Base-by-base conservation (phyloP, 2,113 vertebrate species). In the Pelmatolapia mariae region DNA sequence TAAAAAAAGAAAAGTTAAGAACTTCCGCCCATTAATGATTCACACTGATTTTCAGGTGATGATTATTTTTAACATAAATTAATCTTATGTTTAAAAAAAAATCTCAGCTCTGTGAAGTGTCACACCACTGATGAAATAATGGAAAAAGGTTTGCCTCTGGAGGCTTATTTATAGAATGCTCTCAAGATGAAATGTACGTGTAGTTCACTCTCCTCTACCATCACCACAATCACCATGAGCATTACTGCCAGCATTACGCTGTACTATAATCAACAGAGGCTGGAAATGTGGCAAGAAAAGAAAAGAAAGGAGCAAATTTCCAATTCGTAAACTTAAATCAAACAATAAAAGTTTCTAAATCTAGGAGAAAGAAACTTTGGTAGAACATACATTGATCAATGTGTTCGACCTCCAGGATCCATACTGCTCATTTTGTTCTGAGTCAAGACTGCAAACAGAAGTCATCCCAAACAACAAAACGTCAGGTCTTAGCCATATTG, bases 351-450 rank as follows among this genome's bases (percentile, higher is more conserved):
- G 43, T 76, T 76, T 50, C 9, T 47, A 76, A 50, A 76, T 78
- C 1, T 12, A 50, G 43, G 24, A n/a, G 38, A 18, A 47, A 31
- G 0, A 78, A 76, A 29, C 15, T 47, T 26, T 29, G 22, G 3
- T 45, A 29, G 68, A 45, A 47, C 1, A 47, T 10, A 24, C 71
- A 47, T 18, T 47, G 71, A 76, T 19, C 16, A 50, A 11, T 31
- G 1, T 50, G 24, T 47, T 19, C 0, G 6, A 31, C 24, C 24
- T 50, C 71, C 43, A 29, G 71, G 43, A 50, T 76, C 43, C 43
- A 76, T 5, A 0, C 24, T 31, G 43, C 10, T 31, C 18, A 0
- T 19, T 76, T 76, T 31, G 71, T 11, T 2, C 15, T 1, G 71
- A 50, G 71, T 76, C 71, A 12, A 50, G 71, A 19, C 26, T 50